Base-by-base conservation (phyloP, 2,797 vertebrate genomes). In the Luscinia megarhynchos region DNA sequence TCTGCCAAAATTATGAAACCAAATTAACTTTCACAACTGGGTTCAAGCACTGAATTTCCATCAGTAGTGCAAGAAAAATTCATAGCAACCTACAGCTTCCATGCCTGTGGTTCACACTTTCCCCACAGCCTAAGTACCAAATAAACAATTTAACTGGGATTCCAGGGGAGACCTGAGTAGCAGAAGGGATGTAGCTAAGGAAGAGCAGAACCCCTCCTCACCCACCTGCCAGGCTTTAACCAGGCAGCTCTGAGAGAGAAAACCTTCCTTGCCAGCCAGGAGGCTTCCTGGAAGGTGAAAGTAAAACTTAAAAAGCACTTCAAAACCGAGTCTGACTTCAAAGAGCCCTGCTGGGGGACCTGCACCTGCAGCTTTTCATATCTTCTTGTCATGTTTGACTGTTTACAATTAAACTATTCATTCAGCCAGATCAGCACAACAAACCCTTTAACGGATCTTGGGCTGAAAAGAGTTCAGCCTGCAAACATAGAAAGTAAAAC, bases 271-370 rank as follows among this genome's bases (percentile, higher is more conserved):
- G 70, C 16, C 46, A 89, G 45, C 79, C 62, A 63, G 69, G 30
- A 82, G 20, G 13, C 41, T 87, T 79, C 62, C 34, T 85, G 68
- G 43, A 92, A 87, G 88, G 79, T 34, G 36, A 57, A 92, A 76
- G 62, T 58, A 93, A 97, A 95, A 84, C 82, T 70, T 74, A 30
- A 81, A 69, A 19, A 90, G 53, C 74, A 55, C 48, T 94, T 86
- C 68, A 95, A 62, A 80, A 86, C 58, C 64, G 59, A 84, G 46
- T 50, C 11, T 84, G 64, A 59, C 77, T 95, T 94, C 89, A 95
- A 81, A 92, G 41, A 89, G 41, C 45, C 32, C 45, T 93, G 50
- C 59, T 84, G 61, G 36, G 63, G 40, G 32, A 84, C 51, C 12
- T 29, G 36, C 29, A 84, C 38, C 82, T 89, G 51, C 59, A 90